These are phyloP conservation scores for Pachycephus smyrnensis DNA, from an alignment of 2,888 invertebrate genomes.

Conservation along the genomic window DNA sequence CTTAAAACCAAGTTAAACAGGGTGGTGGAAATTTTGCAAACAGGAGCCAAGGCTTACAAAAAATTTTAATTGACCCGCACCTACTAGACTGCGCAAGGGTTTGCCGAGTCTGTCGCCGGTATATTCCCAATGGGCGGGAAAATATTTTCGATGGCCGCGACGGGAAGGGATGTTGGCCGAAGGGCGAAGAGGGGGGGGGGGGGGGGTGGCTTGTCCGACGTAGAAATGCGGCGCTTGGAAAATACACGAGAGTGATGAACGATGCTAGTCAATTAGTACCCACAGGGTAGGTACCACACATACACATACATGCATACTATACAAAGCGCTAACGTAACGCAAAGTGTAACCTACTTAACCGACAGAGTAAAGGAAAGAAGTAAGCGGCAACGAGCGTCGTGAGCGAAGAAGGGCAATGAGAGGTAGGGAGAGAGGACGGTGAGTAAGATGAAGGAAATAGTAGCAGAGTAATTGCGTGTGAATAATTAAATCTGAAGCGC, in stretches of 20 bases:
- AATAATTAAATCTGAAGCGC: conserved; percentile 42
- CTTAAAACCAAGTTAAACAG: not conserved
- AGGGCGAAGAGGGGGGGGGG: not conserved
- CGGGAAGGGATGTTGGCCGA: not conserved
- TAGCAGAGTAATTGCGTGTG: conserved; percentile 38
- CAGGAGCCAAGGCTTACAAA: not conserved
- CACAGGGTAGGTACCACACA: conserved; percentile 38
- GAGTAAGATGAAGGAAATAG: conserved; percentile 18
- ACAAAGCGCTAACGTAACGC: not conserved
- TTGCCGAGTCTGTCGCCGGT: not conserved
- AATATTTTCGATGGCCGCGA: not conserved
- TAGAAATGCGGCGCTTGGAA: not conserved
- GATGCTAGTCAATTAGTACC: conserved; percentile 67
- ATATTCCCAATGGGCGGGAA: not conserved
- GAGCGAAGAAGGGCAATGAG: not conserved
- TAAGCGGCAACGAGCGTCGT: conserved; percentile 5
- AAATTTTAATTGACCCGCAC: not conserved
- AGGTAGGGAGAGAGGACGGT: not conserved
- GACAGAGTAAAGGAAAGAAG: conserved; percentile 17
- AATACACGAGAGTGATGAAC: conserved; percentile 60
- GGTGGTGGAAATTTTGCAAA: not conserved
- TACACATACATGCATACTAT: not conserved
- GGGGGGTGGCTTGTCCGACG: not conserved
- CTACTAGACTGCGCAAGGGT: not conserved
- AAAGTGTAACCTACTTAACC: conserved; percentile 24